Percentiles rank a stretch among this genome's conserved stretches.
phyloP scores from a whole-genome alignment of 1,140 invertebrate species.

The Euura lappo region DNA sequence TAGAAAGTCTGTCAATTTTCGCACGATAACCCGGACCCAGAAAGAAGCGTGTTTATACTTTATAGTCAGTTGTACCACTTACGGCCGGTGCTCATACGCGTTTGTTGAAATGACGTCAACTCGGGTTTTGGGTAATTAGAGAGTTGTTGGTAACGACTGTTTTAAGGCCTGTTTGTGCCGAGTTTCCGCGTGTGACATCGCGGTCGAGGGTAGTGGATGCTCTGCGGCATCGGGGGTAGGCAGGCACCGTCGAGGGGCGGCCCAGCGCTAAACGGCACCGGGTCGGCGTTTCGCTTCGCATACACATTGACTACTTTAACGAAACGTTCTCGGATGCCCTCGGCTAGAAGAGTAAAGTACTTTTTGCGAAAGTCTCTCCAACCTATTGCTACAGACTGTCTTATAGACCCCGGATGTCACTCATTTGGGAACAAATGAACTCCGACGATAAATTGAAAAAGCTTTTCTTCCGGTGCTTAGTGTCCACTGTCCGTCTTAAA shows the following conservation, averaged over 20 bases:
- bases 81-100: background rate
- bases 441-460: background rate
- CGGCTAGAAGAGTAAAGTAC: background rate
- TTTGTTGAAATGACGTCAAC: background rate
- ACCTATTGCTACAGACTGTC: background rate
- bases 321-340: background rate
- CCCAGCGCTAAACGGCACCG: constrained; percentile 2
- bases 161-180: background rate
- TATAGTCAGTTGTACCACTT: no score
- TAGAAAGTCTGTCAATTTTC: no score
- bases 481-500: no score
- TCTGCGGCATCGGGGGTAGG: background rate
- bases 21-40: no score
- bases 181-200: constrained; percentile 1
- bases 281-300: constrained; percentile 8
- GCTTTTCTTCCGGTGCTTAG: background rate
- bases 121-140: background rate
- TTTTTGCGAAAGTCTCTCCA: background rate
- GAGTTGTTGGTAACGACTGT: constrained; percentile 6
- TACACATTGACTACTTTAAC: constrained; percentile 14
- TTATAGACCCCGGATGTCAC: background rate
- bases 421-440: background rate
- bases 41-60: no score
- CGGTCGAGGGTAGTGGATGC: background rate
- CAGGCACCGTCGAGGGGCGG: background rate